Evolutionary conservation across 2,797 vertebrate genomes (phyloP).

Genomic region (Pangasius sanitwongsei): DNA sequence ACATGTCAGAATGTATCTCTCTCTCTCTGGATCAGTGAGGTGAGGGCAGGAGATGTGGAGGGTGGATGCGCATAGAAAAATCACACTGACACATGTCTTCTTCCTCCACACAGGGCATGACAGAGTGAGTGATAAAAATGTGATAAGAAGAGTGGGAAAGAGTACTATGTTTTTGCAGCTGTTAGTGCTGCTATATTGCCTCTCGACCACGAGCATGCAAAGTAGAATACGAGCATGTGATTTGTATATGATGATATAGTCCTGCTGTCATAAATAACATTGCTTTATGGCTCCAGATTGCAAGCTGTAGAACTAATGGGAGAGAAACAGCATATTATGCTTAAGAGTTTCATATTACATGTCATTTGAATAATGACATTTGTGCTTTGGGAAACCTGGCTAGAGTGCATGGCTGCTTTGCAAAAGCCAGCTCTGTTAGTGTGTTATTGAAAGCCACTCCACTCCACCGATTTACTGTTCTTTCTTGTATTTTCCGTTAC

Average conservation of each 20-base stretch:
- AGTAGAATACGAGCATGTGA: background rate
- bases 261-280: conserved; percentile 9
- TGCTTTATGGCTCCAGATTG: background rate
- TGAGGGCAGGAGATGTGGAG: conserved; percentile 11
- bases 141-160: background rate
- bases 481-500: conserved; percentile 32
- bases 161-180: background rate
- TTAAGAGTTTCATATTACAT: background rate
- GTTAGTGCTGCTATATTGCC: background rate
- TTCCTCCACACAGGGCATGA: background rate
- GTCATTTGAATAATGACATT: conserved; percentile 7
- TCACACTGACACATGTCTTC: conserved; percentile 33
- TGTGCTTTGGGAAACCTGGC: background rate
- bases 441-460: conserved; percentile 10
- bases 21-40: background rate
- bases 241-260: conserved; percentile 9
- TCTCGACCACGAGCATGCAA: conserved; percentile 8
- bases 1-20: conserved; percentile 4
- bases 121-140: background rate
- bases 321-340: background rate
- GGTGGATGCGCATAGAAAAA: conserved; percentile 38
- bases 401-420: background rate
- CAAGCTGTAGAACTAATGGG: background rate
- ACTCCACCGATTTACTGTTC: conserved; percentile 14
- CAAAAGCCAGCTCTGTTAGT: background rate